Evolutionary conservation across 2,888 invertebrate genomes (phyloP), one percentile per base, ranked within the genome.

Genomic region (Epicampocera succincta): DNA sequence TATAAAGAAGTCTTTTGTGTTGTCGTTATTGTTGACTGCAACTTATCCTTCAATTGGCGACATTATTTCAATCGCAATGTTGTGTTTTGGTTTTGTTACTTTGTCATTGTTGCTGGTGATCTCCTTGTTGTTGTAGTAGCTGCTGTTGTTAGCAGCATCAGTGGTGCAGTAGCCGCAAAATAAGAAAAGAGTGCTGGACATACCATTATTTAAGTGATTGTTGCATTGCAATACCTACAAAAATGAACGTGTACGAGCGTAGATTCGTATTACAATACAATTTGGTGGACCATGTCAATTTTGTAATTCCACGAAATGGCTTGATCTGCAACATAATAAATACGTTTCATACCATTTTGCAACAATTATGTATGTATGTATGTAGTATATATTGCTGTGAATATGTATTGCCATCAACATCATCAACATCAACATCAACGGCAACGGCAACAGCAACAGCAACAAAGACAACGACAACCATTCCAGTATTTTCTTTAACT

Each of bases 291-390:
- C 74, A 87, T 88, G 89, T 89, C 89, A 89, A 89, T 88, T 88
- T 87, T 88, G 86, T 88, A 89, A 89, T 89, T 89, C 89, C 89
- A 84, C 89, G 89, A 89, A 88, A 86, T 83, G 83, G 85, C 83
- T 87, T 84, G 85, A 85, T 84, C 78, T 78, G 71, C 82, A 66
- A 71, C 78, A 48, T 58, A 78, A 81, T 73, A 73, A 79, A 79
- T 72, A 73, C 72, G 13, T 60, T 60, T 78, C 65, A 61, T 78
- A 78, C 38, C 66, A 46, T 60, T 44, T 78, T 66, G 65, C 78
- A 44, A 29, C 72, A 79, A 61, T 72, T 60, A 72, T 40, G 42
- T 44, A 46, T 15, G 29, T 19, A 46, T 38, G 61, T 19, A 44
- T 69, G 65, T 63, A 56, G 46, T 54, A 38, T 52, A 56, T 15